Base-by-base conservation (phyloP, 2,797 vertebrate genomes). In the Microhierax caerulescens region DNA sequence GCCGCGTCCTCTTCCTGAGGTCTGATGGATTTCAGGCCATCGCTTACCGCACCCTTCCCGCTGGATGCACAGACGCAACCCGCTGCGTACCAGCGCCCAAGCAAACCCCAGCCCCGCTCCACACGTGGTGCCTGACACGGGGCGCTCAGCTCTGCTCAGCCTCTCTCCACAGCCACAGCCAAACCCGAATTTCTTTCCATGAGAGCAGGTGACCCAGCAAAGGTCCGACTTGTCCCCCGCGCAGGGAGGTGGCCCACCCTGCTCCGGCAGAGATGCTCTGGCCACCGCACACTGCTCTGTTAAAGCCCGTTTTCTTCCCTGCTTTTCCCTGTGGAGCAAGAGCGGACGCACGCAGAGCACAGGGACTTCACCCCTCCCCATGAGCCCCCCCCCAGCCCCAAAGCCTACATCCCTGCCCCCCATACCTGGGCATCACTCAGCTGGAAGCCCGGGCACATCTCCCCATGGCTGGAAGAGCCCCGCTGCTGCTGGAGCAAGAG, bases 381-480 rank as follows among this genome's bases (percentile, higher is more conserved):
- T 34, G 11, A 79, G 11, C 45, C 19, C 6, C 19, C 50, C 39
- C 39, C 65, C 24, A 45, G 36, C 13, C 45, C 23, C 64, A 25
- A 32, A 23, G 14, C 11, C 37, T 32, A 21, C 13, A 28, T 23
- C 76, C 74, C 81, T 63, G 63, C 72, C 39, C 47, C 25, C 67
- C 59, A 3, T 96, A 95, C 90, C 94, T 94, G 94, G 77, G 73
- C 10, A 79, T 37, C 54, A 77, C 85, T 94, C 84, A 90, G 78
- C 2, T 3, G 72, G 57, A 95, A 37, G 70, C 23, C 24, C 2
- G 21, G 48, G 6, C 50, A 47, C 2, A 0, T 76, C 64, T 77
- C 45, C 90, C 82, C 78, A 32, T 41, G 4, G 41, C 59, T 70
- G 89, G 64, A 61, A 81, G 68, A 74, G 65, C 80, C 69, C 61